A percentile compares a stretch with the other conserved stretches of the same genome.
Evolutionary conservation across 2,888 invertebrate species (phyloP).

Genomic region (Sussaba pulchella): DNA sequence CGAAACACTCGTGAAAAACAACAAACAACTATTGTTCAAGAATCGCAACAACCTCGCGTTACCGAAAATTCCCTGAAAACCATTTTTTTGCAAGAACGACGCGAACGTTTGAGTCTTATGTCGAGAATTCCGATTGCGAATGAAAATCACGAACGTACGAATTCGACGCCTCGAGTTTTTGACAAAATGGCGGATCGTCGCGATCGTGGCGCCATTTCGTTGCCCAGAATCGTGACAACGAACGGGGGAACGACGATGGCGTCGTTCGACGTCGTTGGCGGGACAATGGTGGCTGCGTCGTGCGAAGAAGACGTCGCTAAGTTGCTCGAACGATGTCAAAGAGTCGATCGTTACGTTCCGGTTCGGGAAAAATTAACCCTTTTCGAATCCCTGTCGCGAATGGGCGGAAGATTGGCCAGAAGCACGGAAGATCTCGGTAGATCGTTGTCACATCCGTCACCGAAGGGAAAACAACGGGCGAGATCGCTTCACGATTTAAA

Average conservation of each 20-base stretch:
- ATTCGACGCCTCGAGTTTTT: slow-evolving; percentile 21
- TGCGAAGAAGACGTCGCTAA: slow-evolving; percentile 84
- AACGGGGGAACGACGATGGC: too few species aligned
- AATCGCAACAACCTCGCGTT: slow-evolving; percentile 1
- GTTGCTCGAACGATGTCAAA: slow-evolving; percentile 86
- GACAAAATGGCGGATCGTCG: slow-evolving; percentile 27
- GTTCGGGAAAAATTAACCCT: slow-evolving; percentile 89
- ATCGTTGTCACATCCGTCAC: slow-evolving; percentile 84
- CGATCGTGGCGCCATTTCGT: slow-evolving; percentile 57
- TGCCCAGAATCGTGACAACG: slow-evolving; percentile 59
- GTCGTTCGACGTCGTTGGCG: slow-evolving; percentile 61
- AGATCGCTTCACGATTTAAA: slow-evolving; percentile 89
- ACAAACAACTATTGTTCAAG: not conserved
- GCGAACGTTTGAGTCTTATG: slow-evolving; percentile 69
- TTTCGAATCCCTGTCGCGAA: slow-evolving; percentile 89
- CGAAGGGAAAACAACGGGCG: slow-evolving; percentile 86
- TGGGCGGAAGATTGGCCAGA: slow-evolving; percentile 86
- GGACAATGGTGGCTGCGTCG: slow-evolving; percentile 41
- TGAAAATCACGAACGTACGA: slow-evolving; percentile 34
- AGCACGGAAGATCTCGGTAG: slow-evolving; percentile 88
- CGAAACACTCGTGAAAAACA: slow-evolving; percentile 71
- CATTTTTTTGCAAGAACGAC: slow-evolving; percentile 72
- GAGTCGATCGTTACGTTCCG: slow-evolving; percentile 88
- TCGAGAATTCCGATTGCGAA: slow-evolving; percentile 75
- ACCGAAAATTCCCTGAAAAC: slow-evolving; percentile 27